Evolutionary conservation across 2,113 vertebrate genomes (phyloP).

Genomic region (Chauna torquata): DNA sequence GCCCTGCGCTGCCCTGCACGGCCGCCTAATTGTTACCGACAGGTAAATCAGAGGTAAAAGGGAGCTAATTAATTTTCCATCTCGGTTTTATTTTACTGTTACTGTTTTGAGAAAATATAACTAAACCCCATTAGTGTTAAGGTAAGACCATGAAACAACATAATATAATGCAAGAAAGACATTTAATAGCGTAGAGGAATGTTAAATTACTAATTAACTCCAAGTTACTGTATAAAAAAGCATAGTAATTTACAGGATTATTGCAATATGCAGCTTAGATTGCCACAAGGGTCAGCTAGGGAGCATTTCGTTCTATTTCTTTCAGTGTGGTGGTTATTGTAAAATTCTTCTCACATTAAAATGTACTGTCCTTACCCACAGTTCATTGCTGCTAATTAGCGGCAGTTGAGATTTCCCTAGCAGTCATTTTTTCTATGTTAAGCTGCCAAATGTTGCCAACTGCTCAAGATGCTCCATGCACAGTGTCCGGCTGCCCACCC

Average conservation of each 20-base stretch:
- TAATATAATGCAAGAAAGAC: conserved; percentile 89
- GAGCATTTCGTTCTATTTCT: conserved; percentile 76
- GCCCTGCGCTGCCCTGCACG: not conserved
- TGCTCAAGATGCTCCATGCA: conserved; percentile 70
- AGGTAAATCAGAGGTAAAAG: conserved; percentile 86
- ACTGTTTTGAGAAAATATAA: conserved; percentile 88
- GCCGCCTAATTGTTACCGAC: conserved; percentile 79
- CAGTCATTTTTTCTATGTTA: conserved; percentile 74
- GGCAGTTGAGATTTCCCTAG: conserved; percentile 77
- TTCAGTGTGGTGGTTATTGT: conserved; percentile 76
- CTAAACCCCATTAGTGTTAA: conserved; percentile 89
- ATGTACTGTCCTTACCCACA: conserved; percentile 81
- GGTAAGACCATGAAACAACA: conserved; percentile 88
- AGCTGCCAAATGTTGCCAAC: conserved; percentile 82
- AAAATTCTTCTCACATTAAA: conserved; percentile 82
- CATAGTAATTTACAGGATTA: conserved; percentile 87
- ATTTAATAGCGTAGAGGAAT: conserved; percentile 88
- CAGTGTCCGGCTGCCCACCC: conserved; percentile 66
- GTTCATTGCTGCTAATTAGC: conserved; percentile 87
- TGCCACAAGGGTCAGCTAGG: conserved; percentile 84
- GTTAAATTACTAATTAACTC: conserved; percentile 90
- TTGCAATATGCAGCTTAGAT: conserved; percentile 82
- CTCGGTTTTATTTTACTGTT: conserved; percentile 86
- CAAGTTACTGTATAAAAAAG: conserved; percentile 86
- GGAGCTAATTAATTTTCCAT: conserved; percentile 85